Conservation (phyloP, 2,888 invertebrate genomes). For the Abrostola triplasia region DNA sequence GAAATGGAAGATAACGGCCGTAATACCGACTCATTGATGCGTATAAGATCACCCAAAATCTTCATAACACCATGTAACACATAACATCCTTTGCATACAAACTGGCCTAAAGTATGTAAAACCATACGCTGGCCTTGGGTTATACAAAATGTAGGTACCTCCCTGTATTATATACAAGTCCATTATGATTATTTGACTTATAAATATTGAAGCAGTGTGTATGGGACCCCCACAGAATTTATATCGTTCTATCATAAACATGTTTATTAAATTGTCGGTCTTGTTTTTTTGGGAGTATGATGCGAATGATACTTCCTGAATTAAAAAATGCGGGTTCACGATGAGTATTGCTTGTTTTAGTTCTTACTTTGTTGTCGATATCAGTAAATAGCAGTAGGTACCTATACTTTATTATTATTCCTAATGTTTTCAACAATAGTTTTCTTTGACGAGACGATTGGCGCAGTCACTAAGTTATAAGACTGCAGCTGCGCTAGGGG, state of each 20-base stretch:
- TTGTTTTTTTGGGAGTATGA: not conserved
- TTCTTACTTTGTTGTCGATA: too few species aligned
- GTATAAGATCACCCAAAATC: conserved; percentile 21
- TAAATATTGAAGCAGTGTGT: conserved; percentile 41
- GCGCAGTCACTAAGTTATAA: too few species aligned
- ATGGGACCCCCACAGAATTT: conserved; percentile 20
- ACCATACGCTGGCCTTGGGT: conserved; percentile 26
- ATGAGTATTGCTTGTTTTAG: too few species aligned
- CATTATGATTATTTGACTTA: conserved; percentile 24
- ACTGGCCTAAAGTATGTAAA: conserved; percentile 33
- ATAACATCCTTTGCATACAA: conserved; percentile 29
- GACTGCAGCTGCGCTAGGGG: too few species aligned
- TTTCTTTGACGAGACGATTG: too few species aligned
- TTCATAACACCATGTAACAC: conserved; percentile 46
- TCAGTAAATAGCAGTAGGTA: too few species aligned
- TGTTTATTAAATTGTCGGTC: conserved; percentile 5
- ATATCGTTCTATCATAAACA: conserved; percentile 8
- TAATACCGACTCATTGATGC: conserved; percentile 21
- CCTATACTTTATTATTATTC: too few species aligned
- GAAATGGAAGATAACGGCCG: not conserved
- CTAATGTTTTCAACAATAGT: too few species aligned
- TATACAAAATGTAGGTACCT: conserved; percentile 33
- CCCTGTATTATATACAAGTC: conserved; percentile 12
- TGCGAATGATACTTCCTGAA: too few species aligned
- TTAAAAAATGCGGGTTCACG: too few species aligned